Evolutionary conservation across 2,888 invertebrate species (phyloP).

Genomic region (Papilio demoleus): DNA sequence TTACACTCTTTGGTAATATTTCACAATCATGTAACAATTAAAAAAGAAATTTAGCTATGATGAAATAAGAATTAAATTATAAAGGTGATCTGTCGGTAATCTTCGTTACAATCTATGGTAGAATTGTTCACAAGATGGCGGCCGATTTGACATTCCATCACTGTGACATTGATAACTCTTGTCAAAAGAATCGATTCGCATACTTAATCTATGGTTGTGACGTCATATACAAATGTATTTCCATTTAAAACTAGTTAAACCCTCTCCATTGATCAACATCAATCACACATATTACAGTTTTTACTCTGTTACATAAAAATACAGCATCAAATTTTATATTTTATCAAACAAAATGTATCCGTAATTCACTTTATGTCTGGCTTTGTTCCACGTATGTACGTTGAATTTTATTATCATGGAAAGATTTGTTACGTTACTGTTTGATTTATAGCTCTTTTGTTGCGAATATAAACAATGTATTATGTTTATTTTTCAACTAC

Average conservation of each 20-base stretch:
- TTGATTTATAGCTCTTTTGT: constrained; percentile 19
- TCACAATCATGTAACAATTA: too few relatives aligned
- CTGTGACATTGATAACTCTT: too few relatives aligned
- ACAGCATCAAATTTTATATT: constrained; percentile 2
- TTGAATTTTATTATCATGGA: constrained; percentile 8
- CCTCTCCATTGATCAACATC: background rate
- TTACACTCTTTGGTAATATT: too few relatives aligned
- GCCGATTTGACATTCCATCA: too few relatives aligned
- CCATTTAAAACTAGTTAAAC: background rate
- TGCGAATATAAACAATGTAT: background rate
- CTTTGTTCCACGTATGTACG: constrained; percentile 22
- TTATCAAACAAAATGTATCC: constrained; percentile 13
- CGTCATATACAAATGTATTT: too few relatives aligned
- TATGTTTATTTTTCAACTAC: background rate
- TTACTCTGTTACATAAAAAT: constrained; percentile 4
- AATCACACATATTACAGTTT: background rate
- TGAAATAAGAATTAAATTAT: too few relatives aligned
- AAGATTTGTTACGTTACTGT: constrained; percentile 2
- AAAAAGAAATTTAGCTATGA: too few relatives aligned
- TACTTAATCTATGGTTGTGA: too few relatives aligned
- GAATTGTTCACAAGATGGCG: too few relatives aligned
- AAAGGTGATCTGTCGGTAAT: too few relatives aligned
- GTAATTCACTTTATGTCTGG: constrained; percentile 24
- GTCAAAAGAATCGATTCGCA: too few relatives aligned
- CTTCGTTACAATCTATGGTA: too few relatives aligned